Conservation (phyloP, 2,888 invertebrate genomes). For the Carabus problematicus region DNA sequence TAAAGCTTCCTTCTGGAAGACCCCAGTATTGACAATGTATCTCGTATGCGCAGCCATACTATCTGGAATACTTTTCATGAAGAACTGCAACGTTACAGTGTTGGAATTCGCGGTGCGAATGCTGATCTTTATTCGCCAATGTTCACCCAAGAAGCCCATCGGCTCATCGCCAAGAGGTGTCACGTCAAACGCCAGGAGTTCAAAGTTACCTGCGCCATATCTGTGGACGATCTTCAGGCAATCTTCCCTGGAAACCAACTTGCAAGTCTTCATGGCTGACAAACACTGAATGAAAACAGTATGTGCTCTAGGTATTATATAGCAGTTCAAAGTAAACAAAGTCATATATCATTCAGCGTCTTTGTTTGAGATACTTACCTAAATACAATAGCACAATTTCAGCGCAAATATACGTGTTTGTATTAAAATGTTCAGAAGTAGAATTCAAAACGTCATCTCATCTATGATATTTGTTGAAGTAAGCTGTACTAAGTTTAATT, state of each 20-base stretch:
- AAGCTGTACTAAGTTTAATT: too few species aligned
- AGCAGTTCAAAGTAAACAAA: background rate
- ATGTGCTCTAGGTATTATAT: background rate
- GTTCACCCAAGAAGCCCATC: constrained; percentile 52
- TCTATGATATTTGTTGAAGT: too few species aligned
- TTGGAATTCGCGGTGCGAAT: constrained; percentile 36
- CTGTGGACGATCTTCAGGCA: constrained; percentile 47
- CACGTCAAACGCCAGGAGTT: constrained; percentile 45
- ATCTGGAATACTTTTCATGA: constrained; percentile 68
- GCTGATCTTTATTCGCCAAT: constrained; percentile 48
- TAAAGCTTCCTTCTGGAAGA: constrained; percentile 57
- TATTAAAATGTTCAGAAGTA: too few species aligned
- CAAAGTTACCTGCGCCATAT: constrained; percentile 35
- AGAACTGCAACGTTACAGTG: constrained; percentile 56
- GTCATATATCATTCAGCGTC: background rate
- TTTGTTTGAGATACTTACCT: background rate
- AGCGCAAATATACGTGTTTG: too few species aligned
- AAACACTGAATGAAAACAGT: background rate
- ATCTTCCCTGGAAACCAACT: constrained; percentile 44
- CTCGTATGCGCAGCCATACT: constrained; percentile 60
- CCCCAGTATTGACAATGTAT: constrained; percentile 60
- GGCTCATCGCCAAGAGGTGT: constrained; percentile 47
- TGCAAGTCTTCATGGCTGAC: background rate
- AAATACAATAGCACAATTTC: constrained; percentile 1
- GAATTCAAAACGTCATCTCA: too few species aligned